phyloP scores from a whole-genome alignment of 2,113 vertebrate species.

The Coptodon bakossiorum region DNA sequence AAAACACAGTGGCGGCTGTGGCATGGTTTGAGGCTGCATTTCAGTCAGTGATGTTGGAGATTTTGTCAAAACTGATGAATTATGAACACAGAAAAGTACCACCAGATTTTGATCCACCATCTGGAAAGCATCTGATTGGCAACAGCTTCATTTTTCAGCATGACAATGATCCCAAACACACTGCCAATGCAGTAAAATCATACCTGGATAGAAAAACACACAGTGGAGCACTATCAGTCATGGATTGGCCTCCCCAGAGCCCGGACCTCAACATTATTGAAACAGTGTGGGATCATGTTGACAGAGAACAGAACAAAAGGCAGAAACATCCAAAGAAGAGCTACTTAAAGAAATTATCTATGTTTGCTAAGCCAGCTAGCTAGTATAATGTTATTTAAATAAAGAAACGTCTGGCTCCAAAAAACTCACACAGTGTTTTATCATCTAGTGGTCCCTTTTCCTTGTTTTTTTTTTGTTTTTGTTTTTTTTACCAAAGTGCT shows the following conservation, averaged over 20 bases:
- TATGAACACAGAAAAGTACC: background rate
- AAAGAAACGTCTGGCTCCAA: background rate
- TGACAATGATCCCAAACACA: background rate
- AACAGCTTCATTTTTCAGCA: background rate
- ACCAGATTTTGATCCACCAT: background rate
- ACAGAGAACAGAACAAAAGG: background rate
- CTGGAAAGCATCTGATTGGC: background rate
- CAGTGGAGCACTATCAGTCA: background rate
- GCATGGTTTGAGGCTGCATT: background rate
- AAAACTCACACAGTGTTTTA: background rate
- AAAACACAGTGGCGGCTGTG: background rate
- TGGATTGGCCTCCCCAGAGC: background rate
- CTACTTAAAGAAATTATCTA: background rate
- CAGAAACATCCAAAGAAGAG: background rate
- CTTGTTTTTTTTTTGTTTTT: no score
- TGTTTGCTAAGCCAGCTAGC: background rate
- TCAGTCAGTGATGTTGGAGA: background rate
- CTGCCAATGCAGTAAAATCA: background rate
- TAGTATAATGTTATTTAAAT: background rate
- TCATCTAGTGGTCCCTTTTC: background rate
- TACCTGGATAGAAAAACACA: background rate
- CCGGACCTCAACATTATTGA: background rate
- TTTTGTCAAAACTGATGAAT: background rate
- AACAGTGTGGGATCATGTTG: background rate
- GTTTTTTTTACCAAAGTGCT: background rate